Conservation (phyloP, 1,140 invertebrate species). For the Rhyzopertha dominica region DNA sequence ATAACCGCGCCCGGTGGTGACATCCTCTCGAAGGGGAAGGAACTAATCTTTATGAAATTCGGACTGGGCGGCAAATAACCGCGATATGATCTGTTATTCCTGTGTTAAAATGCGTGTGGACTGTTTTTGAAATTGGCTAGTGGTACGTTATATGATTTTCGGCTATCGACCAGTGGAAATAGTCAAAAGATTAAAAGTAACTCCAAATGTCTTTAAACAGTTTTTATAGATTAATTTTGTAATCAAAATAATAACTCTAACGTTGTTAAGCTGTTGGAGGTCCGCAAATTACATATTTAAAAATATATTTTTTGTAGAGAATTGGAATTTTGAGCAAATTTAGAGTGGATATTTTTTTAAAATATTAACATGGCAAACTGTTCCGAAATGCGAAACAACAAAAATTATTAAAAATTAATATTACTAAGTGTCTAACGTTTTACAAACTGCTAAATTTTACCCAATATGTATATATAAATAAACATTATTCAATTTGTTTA, state of each 20-base stretch:
- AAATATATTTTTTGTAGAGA: no score
- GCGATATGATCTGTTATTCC: conserved; percentile 16
- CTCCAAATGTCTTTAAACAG: not conserved
- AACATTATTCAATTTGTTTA: no score
- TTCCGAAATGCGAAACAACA: no score
- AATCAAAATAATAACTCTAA: conserved; percentile 14
- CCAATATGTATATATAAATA: no score
- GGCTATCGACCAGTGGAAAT: not conserved
- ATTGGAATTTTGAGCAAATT: no score
- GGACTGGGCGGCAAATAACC: conserved; percentile 74
- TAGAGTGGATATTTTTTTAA: no score
- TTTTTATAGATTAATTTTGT: conserved; percentile 5
- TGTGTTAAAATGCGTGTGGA: conserved; percentile 18
- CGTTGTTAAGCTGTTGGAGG: conserved; percentile 14
- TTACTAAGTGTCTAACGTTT: no score
- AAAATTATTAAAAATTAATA: no score
- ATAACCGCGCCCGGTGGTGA: conserved; percentile 76
- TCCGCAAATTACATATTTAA: conserved; percentile 7
- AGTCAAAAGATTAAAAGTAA: not conserved
- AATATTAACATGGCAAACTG: no score
- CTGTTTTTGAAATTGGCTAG: conserved; percentile 31
- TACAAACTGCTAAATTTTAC: no score
- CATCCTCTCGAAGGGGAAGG: conserved; percentile 83
- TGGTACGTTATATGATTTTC: not conserved
- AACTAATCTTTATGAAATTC: conserved; percentile 87